Percentiles rank a stretch among this genome's conserved stretches.
phyloP scores from a whole-genome alignment of 1,140 invertebrate genomes.

The Drosophila dunni region DNA sequence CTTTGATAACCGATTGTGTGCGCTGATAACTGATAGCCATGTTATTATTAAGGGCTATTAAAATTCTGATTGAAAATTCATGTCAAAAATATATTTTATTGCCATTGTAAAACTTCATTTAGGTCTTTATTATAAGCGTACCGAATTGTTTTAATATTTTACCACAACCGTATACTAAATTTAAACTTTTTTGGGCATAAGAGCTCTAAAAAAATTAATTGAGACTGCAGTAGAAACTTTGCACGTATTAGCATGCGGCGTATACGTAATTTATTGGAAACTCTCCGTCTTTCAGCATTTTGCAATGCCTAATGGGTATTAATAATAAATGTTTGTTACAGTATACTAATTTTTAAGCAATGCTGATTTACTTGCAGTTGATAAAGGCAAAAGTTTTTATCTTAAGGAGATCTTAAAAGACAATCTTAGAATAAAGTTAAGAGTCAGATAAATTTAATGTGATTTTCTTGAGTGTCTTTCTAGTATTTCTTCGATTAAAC shows the following conservation, averaged over 20 bases:
- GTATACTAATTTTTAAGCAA: too few relatives aligned
- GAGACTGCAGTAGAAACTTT: background rate
- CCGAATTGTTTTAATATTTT: constrained; percentile 10
- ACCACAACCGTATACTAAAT: background rate
- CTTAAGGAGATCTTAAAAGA: too few relatives aligned
- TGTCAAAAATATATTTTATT: constrained; percentile 84
- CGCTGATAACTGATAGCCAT: constrained; percentile 81
- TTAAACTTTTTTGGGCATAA: background rate
- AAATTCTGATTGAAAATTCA: constrained; percentile 85
- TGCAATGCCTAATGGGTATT: background rate
- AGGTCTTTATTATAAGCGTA: constrained; percentile 61
- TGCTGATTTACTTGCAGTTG: too few relatives aligned
- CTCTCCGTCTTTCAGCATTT: background rate
- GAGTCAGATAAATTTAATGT: too few relatives aligned
- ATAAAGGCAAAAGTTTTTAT: too few relatives aligned
- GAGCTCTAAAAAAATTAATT: too few relatives aligned
- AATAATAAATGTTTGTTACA: too few relatives aligned
- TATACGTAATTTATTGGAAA: constrained; percentile 31
- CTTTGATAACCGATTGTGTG: constrained; percentile 76
- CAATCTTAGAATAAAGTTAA: too few relatives aligned
- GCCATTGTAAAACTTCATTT: constrained; percentile 72
- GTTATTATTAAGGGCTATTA: constrained; percentile 84
- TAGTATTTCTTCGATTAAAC: too few relatives aligned
- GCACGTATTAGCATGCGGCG: constrained; percentile 6
- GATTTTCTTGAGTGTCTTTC: too few relatives aligned